Evolutionary conservation across 2,797 vertebrate genomes (phyloP), one percentile per base, ranked within the genome.

Genomic region (Lutjanus campechanus): DNA sequence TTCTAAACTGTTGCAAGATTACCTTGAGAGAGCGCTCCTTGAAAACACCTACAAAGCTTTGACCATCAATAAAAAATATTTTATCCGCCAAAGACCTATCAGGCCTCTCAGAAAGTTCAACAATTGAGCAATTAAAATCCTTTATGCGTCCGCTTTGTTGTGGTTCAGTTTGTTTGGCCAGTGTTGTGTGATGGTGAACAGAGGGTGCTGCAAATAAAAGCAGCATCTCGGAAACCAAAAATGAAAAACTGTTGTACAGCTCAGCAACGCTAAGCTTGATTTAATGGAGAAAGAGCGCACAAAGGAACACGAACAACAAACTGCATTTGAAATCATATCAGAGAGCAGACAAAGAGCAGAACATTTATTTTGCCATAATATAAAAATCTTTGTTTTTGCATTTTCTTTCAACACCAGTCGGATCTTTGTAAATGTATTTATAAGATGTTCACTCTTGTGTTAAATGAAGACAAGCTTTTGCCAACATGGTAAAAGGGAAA

Each of bases 101-200:
- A 56, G 29, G 7, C 11, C 6, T 47, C 9, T 54, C 40, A 66
- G 49, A 63, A 47, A 58, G 55, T 55, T 73, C 20, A 79, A 19
- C 9, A 65, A 43, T 8, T 43, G 4, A 43, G 40, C 36, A 29
- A 43, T 62, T 76, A 19, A 17, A 54, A 44, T 44, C 3, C 19
- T 80, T 55, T 41, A 51, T 68, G 53, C 10, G 55, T 53, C 43
- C 19, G 13, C 78, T 49, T 61, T 63, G 7, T 68, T 50, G 8
- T 66, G 41, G 13, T 59, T 72, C 29, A 13, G 11, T 60, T 79
- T 60, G 65, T 73, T 46, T 56, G 22, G 13, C 69, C 51, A 29
- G 16, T 41, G 8, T 53, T 46, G 12, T 68, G 11, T 41, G 25
- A n/a, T 62, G 29, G 9, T 0, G 9, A 55, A 20, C 25, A 25